Conservation (phyloP, 2,113 vertebrate genomes). For the Calidris pygmaea region DNA sequence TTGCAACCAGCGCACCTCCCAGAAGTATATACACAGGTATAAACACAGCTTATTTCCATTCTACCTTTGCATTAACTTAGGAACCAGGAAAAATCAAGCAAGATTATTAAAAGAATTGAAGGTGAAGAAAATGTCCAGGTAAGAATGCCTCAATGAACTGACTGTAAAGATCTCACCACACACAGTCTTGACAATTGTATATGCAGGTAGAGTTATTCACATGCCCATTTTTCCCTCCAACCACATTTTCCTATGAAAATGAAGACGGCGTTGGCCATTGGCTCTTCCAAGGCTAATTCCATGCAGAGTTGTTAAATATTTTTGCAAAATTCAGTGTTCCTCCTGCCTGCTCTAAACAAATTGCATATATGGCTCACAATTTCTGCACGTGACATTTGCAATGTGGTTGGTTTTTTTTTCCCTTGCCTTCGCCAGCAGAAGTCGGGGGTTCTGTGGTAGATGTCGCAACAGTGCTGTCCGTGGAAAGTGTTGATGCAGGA, state of each 20-base stretch:
- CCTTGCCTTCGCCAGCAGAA: neutral
- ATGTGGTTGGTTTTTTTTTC: neutral
- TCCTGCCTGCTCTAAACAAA: neutral
- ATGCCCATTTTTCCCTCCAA: neutral
- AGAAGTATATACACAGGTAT: no score
- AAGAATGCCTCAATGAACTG: neutral
- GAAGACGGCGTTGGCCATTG: neutral
- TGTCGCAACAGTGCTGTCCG: neutral
- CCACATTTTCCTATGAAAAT: neutral
- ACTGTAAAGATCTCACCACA: neutral
- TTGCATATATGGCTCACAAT: no score
- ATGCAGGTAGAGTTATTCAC: neutral
- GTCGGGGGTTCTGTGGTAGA: neutral
- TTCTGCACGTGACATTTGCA: rapidly evolving
- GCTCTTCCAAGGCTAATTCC: neutral
- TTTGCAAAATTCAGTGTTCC: neutral
- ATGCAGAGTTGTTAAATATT: neutral
- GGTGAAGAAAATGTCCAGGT: neutral
- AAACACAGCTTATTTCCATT: neutral
- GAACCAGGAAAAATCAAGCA: neutral
- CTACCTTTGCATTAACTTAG: neutral
- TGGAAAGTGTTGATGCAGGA: neutral
- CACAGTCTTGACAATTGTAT: no score
- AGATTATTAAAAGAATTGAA: neutral
- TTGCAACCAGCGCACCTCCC: neutral